These are phyloP conservation scores for Gymnoscelis rufifasciata DNA, from an alignment of 2,888 invertebrate species.

Conservation along the genomic window DNA sequence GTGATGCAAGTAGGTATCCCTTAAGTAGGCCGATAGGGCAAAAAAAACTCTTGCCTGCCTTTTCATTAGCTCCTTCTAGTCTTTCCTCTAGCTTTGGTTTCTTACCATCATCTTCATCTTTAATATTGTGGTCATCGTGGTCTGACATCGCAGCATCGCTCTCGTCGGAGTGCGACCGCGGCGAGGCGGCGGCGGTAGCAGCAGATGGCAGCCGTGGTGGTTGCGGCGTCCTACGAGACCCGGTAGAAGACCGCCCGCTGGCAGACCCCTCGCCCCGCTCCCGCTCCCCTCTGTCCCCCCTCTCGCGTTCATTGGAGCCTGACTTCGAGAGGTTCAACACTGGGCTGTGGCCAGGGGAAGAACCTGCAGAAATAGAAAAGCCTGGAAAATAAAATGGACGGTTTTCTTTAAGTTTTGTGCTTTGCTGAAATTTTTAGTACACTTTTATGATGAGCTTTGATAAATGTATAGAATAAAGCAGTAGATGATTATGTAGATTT, in stretches of 20 bases:
- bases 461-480: too few relatives aligned
- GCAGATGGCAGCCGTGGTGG: constrained; percentile 75
- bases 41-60: too few relatives aligned
- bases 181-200: constrained; percentile 80
- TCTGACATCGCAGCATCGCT: constrained; percentile 92
- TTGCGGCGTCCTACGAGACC: constrained; percentile 80
- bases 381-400: constrained; percentile 30
- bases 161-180: constrained; percentile 87
- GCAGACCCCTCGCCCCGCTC: constrained; percentile 68
- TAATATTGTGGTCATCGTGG: constrained; percentile 90
- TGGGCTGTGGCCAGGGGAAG: constrained; percentile 94
- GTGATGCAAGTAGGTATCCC: too few relatives aligned
- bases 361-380: constrained; percentile 75
- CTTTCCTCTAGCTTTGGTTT: neutral
- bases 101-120: constrained; percentile 88
- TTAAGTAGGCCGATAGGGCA: too few relatives aligned
- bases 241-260: constrained; percentile 79
- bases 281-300: constrained; percentile 76
- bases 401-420: neutral
- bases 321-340: constrained; percentile 94
- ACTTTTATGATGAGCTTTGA: too few relatives aligned
- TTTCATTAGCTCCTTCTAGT: too few relatives aligned
- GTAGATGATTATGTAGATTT: too few relatives aligned
- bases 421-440: neutral
- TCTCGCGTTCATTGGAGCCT: constrained; percentile 86